phyloP scores from a whole-genome alignment of 1,140 invertebrate genomes.

The Contarinia nasturtii region DNA sequence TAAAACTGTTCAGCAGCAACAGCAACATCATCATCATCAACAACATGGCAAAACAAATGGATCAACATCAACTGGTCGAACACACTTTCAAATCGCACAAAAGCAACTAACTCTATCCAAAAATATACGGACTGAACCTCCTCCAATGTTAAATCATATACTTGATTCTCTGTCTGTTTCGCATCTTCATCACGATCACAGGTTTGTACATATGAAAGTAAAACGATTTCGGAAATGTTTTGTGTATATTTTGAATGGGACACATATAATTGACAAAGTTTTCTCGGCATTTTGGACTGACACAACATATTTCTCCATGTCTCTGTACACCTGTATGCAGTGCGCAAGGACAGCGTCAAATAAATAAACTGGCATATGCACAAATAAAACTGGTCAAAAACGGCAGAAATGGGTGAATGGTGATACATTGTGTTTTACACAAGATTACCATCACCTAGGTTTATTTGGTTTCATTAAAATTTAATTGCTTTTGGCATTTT shows the following conservation, averaged over 20 bases:
- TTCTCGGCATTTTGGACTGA: not conserved
- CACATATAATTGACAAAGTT: not conserved
- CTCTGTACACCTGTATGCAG: not conserved
- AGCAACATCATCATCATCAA: too few relatives aligned
- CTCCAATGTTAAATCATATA: conserved; percentile 51
- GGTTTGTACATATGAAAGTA: conserved; percentile 18
- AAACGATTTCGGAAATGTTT: not conserved
- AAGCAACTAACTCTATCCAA: not conserved
- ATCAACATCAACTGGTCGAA: too few relatives aligned
- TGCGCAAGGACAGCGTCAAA: not conserved
- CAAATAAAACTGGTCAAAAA: too few relatives aligned
- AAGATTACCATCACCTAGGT: too few relatives aligned
- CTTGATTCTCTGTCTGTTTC: conserved; percentile 41
- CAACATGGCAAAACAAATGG: too few relatives aligned
- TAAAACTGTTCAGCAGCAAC: too few relatives aligned
- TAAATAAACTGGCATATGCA: not conserved
- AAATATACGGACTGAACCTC: conserved; percentile 30
- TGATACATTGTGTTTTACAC: too few relatives aligned
- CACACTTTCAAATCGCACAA: too few relatives aligned
- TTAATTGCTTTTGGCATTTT: too few relatives aligned
- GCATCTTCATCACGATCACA: conserved; percentile 38
- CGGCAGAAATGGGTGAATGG: too few relatives aligned
- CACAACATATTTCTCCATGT: not conserved
- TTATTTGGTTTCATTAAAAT: too few relatives aligned
- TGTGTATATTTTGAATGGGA: not conserved